Evolutionary conservation across 37 sponge, comb jelly and placozoan genomes (phyloP), one percentile per base, ranked within the genome.

Genomic region (Chondrilla cf. caribensis): DNA sequence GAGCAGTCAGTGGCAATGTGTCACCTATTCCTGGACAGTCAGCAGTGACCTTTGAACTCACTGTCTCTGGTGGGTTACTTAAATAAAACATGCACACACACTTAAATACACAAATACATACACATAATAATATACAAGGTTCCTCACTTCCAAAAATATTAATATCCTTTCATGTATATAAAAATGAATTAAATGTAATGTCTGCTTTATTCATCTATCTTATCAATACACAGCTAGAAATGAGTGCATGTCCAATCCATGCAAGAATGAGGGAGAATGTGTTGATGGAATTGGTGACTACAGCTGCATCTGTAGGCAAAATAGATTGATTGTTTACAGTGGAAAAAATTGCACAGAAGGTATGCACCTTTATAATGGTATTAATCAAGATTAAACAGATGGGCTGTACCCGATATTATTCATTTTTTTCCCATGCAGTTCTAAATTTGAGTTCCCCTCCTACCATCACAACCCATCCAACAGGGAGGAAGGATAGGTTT

Each of bases 1-100:
- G 76, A 73, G 76, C 76, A 2, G 24, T 7, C 44, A 73, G 76
- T 73, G 76, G 76, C 21, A 42, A 43, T 73, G 76, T 73, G 76
- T 39, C 76, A 21, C 76, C 76, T 43, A 73, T 73, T 38, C 41
- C 44, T 73, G 76, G 76, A 8, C 38, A 37, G 7, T 39, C 41
- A 43, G 43, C 44, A 42, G 31, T 32, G 43, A 18, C 19, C 31
- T 40, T 73, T 7, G 18, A 9, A 39, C 41, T 73, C 6, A 14
- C 24, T 11, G 76, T 73, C 2, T 2, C 41, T 11, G 76, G 76
- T 73, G 40, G 76, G 29, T 62, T 28, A 15, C 64, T 19, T 9
- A 62, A 15, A 47, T 11, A 47, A 6, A 47, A 14, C 6, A 11
- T 47, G 11, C 11, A 47, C 51, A 47, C 11, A 47, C 51, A 47